Evolutionary conservation across 2,888 invertebrate genomes (phyloP).

Genomic region (Patella caerulea): DNA sequence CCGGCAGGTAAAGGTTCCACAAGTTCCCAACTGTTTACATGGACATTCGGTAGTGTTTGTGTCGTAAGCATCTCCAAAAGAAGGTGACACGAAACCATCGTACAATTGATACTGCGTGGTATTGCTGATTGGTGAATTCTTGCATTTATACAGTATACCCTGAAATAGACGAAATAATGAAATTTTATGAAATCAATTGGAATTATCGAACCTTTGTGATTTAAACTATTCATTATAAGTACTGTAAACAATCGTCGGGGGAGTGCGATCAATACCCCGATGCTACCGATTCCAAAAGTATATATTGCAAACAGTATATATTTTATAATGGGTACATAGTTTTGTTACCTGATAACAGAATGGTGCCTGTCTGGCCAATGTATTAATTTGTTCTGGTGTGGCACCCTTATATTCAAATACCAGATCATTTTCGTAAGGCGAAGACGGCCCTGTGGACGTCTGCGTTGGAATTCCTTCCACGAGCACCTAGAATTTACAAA

Average conservation of each 20-base stretch:
- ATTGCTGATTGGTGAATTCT: constrained; percentile 45
- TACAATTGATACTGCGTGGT: constrained; percentile 23
- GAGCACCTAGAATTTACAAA: too few species aligned
- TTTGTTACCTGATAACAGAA: constrained; percentile 55
- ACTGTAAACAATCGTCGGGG: too few species aligned
- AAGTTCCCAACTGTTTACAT: constrained; percentile 46
- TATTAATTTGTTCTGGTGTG: constrained; percentile 49
- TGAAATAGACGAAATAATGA: constrained; percentile 23
- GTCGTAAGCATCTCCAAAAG: constrained; percentile 45
- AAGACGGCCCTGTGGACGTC: too few species aligned
- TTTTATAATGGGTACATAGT: too few species aligned
- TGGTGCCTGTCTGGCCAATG: constrained; percentile 43
- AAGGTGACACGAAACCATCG: constrained; percentile 33
- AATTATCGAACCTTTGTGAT: too few species aligned
- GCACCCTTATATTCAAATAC: constrained; percentile 36
- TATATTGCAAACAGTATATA: too few species aligned
- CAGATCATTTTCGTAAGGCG: neutral
- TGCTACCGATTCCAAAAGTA: too few species aligned
- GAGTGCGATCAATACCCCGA: too few species aligned
- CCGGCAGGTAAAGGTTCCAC: constrained; percentile 45
- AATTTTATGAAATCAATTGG: too few species aligned
- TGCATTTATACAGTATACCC: constrained; percentile 52
- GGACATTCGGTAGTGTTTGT: constrained; percentile 45
- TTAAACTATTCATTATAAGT: too few species aligned
- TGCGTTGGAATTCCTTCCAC: too few species aligned